phyloP scores from a whole-genome alignment of 2,888 invertebrate species.

The Ennomos quercinarius region DNA sequence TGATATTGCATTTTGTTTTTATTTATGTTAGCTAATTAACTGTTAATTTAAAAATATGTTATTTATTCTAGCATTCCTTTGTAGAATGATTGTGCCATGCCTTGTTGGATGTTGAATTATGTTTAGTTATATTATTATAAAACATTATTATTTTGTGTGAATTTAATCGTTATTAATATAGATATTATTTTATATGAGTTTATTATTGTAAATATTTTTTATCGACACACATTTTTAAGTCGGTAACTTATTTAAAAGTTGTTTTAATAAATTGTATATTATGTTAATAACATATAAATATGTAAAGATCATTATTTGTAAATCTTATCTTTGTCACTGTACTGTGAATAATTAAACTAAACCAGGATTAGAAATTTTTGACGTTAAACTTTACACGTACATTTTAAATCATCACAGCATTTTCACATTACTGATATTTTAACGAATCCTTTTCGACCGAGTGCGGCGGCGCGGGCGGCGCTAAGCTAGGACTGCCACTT shows the following conservation, averaged over 20 bases:
- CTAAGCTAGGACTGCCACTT: too few relatives aligned
- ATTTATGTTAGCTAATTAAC: slow-evolving; percentile 46
- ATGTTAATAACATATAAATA: neutral
- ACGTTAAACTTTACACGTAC: too few relatives aligned
- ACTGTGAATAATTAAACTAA: too few relatives aligned
- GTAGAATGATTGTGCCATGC: slow-evolving; percentile 48
- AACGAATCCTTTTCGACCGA: too few relatives aligned
- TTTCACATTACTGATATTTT: too few relatives aligned
- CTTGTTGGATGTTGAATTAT: slow-evolving; percentile 43
- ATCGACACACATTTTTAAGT: slow-evolving; percentile 14
- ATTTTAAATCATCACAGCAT: too few relatives aligned
- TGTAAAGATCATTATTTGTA: slow-evolving; percentile 13
- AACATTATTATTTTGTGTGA: slow-evolving; percentile 31
- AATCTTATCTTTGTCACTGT: neutral
- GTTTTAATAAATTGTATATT: neutral
- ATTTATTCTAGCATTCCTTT: slow-evolving; percentile 42
- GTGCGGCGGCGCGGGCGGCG: too few relatives aligned
- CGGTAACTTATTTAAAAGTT: slow-evolving; percentile 14
- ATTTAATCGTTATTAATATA: slow-evolving; percentile 38
- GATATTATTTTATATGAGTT: slow-evolving; percentile 24
- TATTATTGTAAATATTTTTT: slow-evolving; percentile 22
- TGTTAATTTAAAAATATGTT: slow-evolving; percentile 18
- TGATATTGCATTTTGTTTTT: slow-evolving; percentile 59
- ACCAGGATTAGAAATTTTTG: too few relatives aligned
- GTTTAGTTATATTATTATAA: slow-evolving; percentile 38